A percentile compares a stretch with the other conserved stretches of the same genome.
phyloP scores from a whole-genome alignment of 2,113 vertebrate species.

The Andinoacara biseriatus region DNA sequence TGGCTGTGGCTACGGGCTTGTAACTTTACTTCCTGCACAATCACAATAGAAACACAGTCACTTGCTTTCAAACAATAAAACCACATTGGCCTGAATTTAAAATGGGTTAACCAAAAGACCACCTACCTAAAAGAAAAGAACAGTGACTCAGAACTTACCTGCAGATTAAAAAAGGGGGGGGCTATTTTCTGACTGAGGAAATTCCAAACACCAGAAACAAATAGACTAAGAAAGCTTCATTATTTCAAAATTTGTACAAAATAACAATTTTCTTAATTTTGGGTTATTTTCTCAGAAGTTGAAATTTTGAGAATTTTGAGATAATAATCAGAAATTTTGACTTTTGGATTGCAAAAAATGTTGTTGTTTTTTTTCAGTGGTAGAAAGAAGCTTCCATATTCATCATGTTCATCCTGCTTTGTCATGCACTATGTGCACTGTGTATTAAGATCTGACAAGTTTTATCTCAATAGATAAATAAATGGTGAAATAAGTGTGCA shows the following conservation, averaged over 20 bases:
- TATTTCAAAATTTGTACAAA: too few species aligned
- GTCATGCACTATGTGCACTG: background rate
- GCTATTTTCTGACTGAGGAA: background rate
- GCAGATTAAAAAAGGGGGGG: background rate
- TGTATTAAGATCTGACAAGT: background rate
- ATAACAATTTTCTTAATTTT: too few species aligned
- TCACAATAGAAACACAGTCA: background rate
- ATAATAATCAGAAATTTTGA: background rate
- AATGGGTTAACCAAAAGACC: background rate
- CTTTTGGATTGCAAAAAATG: background rate
- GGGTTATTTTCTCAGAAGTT: background rate
- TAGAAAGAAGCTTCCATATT: background rate
- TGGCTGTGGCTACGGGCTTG: background rate
- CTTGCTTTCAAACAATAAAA: background rate
- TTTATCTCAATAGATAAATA: background rate
- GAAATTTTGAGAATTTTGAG: background rate
- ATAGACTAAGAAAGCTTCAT: background rate
- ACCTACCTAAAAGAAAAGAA: background rate
- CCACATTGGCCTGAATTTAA: background rate
- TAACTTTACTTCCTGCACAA: too few species aligned
- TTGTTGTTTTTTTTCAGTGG: background rate
- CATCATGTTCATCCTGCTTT: background rate
- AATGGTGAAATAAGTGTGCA: background rate
- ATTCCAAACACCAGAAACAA: background rate
- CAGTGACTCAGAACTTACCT: background rate